Percentiles rank a stretch among this genome's conserved stretches.
These are phyloP conservation scores for Aphrocallistes beatrix DNA, from an alignment of 37 sponge, comb jelly and placozoan species.

Conservation along the genomic window DNA sequence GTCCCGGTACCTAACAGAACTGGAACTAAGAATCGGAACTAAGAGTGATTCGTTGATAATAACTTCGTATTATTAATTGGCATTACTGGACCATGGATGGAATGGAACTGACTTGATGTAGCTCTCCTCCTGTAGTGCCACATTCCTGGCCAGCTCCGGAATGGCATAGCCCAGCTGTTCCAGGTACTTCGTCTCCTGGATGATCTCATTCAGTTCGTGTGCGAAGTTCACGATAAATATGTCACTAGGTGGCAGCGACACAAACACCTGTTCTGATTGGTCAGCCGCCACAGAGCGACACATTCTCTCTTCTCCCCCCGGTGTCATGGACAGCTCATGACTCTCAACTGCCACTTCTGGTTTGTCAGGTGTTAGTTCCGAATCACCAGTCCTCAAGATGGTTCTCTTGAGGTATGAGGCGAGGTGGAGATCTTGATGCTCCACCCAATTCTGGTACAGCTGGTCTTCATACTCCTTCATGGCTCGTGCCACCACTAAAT, in stretches of 20 bases:
- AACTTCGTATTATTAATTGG: not conserved
- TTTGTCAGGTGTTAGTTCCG: constrained; percentile 14
- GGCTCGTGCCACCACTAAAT: constrained; percentile 77
- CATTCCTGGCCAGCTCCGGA: constrained; percentile 84
- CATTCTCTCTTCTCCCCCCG: not conserved
- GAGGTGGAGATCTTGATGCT: constrained; percentile 43
- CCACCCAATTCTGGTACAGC: constrained; percentile 63
- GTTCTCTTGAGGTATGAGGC: constrained; percentile 69
- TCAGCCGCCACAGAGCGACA: not conserved
- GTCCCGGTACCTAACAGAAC: not conserved
- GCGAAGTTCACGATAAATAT: constrained; percentile 84
- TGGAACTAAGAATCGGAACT: not conserved
- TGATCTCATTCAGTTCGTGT: constrained; percentile 72
- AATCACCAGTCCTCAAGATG: constrained; percentile 48
- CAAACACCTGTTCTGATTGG: not conserved
- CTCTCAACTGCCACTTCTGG: no score
- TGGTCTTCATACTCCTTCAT: constrained; percentile 90
- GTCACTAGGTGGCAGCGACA: constrained; percentile 42
- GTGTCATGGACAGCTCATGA: not conserved
- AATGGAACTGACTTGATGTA: constrained; percentile 31
- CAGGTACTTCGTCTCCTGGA: constrained; percentile 82
- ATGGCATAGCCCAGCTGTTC: constrained; percentile 85
- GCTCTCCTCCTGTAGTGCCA: constrained; percentile 96
- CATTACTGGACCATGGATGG: no score
- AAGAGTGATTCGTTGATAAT: not conserved